Percentiles rank a stretch among this genome's conserved stretches.
Conservation (phyloP, 92 coral and sea anemone genomes). For the Montipora capitata region DNA sequence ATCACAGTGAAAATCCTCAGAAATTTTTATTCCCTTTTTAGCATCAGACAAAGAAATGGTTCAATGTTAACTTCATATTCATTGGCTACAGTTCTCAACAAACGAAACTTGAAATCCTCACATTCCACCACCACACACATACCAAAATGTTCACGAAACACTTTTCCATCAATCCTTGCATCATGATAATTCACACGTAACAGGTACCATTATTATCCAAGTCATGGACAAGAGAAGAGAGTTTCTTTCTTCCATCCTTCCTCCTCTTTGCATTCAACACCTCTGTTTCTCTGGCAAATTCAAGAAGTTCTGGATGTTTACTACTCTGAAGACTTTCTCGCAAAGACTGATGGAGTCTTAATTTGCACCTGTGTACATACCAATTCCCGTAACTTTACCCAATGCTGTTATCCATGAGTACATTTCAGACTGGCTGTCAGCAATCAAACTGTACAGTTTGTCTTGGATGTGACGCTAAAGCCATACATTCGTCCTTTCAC, state of each 20-base stretch:
- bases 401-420: slow-evolving; percentile 93
- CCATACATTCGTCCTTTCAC: slow-evolving; percentile 99
- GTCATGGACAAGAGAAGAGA: slow-evolving; percentile 89
- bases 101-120: slow-evolving; percentile 94
- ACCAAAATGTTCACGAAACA: slow-evolving; percentile 91
- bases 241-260: slow-evolving; percentile 85
- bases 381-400: slow-evolving; percentile 98
- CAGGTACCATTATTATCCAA: slow-evolving; percentile 83
- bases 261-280: slow-evolving; percentile 92
- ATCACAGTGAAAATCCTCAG: slow-evolving; percentile 98
- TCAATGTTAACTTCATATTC: slow-evolving; percentile 90
- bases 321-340: slow-evolving; percentile 96
- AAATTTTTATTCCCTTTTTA: slow-evolving; percentile 88
- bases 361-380: slow-evolving; percentile 87
- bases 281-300: slow-evolving; percentile 97
- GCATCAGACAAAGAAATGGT: slow-evolving; percentile 97
- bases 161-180: slow-evolving; percentile 89
- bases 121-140: slow-evolving; percentile 83
- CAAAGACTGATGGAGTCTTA: slow-evolving; percentile 78
- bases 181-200: slow-evolving; percentile 81
- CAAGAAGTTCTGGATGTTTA: slow-evolving; percentile 95
- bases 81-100: slow-evolving; percentile 71
- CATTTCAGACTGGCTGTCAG: slow-evolving; percentile 98
- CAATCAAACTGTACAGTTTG: slow-evolving; percentile 93
- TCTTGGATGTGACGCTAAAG: slow-evolving; percentile 96